Conservation (phyloP, 2,113 vertebrate genomes). For the Galbula dea region DNA sequence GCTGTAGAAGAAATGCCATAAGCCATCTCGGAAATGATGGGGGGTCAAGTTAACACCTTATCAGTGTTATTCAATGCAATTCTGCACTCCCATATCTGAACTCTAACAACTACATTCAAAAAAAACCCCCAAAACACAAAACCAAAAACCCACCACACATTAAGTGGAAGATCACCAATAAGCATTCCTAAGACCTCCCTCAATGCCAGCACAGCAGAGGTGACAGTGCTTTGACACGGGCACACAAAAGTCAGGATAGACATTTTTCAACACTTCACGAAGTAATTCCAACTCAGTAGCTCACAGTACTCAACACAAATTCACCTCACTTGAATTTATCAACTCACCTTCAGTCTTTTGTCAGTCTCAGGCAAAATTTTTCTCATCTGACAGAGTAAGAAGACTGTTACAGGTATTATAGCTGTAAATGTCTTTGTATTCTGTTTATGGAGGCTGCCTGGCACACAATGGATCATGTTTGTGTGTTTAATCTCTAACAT, state of each 20-base stretch:
- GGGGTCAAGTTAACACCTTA: not conserved
- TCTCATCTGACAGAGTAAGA: not conserved
- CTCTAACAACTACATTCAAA: not conserved
- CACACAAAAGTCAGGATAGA: not conserved
- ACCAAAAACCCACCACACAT: too few relatives aligned
- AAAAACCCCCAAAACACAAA: too few relatives aligned
- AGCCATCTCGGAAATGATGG: fast-evolving
- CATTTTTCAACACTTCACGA: not conserved
- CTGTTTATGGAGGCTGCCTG: too few relatives aligned
- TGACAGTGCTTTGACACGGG: not conserved
- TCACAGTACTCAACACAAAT: not conserved
- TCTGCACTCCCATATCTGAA: not conserved
- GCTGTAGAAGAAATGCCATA: not conserved
- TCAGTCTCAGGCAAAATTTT: not conserved
- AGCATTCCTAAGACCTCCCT: not conserved
- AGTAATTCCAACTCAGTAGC: not conserved
- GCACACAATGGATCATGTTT: too few relatives aligned
- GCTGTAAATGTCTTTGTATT: too few relatives aligned
- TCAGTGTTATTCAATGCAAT: not conserved
- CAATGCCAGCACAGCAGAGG: not conserved
- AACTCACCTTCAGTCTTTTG: not conserved
- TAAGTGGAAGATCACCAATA: not conserved
- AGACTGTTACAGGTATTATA: too few relatives aligned
- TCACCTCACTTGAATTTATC: not conserved
- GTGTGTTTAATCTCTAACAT: not conserved